Evolutionary conservation across 2,113 vertebrate genomes (phyloP), one percentile per base, ranked within the genome.

Genomic region (Crotophaga sulcirostris): DNA sequence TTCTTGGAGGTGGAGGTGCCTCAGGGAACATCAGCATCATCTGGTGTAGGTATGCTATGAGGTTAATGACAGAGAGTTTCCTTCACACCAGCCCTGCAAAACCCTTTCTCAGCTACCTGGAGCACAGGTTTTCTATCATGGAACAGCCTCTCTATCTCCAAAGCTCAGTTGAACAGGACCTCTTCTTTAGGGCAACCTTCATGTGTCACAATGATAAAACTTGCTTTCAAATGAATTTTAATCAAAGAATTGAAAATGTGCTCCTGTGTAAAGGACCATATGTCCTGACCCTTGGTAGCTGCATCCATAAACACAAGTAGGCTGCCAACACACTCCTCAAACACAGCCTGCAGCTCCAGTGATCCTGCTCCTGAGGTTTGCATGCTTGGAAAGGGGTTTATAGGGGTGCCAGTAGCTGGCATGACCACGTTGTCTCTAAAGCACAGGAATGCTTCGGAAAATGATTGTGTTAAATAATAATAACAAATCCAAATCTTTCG

Each of bases 361-460:
- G 3, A 21, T 68, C 67, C 62, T 17, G 5, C 28, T n/a, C n/a
- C n/a, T 25, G 67, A 76, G 18, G 11, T 80, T 26, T 49, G 28
- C 29, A 3, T 13, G 20, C 9, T 67, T 33, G 38, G 26, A 38
- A 29, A 33, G 26, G 74, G 49, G n/a, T 34, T 38, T 36, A 59
- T 1, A 23, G 34, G 3, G 29, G 24, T 78, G 56, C 38, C 70
- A 60, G 47, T 44, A 78, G 9, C 6, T 8, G 29, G 68, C 3
- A 1, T 18, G 64, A 23, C 11, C 64, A 42, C 0, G 0, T 3
- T 49, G 59, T 33, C 45, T 70, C 74, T 69, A 59, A 87, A 79
- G n/a, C 66, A 24, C 6, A 10, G 16, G 42, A 28, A 33, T 17
- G 52, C 16, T 77, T 93, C 83, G 31, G 9, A 62, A 83, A 90